phyloP scores from a whole-genome alignment of 1,140 invertebrate species.

The Diploscapter pachys region DNA sequence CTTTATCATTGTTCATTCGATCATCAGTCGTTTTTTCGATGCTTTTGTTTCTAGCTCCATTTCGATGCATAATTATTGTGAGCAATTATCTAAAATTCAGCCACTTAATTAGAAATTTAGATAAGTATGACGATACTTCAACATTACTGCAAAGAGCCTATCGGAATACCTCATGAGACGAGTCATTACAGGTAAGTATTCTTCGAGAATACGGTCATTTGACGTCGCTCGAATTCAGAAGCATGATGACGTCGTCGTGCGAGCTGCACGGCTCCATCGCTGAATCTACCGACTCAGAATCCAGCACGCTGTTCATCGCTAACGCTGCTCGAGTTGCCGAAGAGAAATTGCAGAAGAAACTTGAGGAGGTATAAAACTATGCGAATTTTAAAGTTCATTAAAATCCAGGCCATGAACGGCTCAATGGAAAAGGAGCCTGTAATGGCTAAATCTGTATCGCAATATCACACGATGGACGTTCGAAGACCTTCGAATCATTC shows the following conservation, averaged over 20 bases:
- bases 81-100: slow-evolving; percentile 16
- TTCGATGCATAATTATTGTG: slow-evolving; percentile 3
- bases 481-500: not conserved
- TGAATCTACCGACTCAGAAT: too few species aligned
- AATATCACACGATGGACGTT: slow-evolving; percentile 22
- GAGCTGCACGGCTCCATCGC: too few species aligned
- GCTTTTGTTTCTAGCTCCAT: not conserved
- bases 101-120: slow-evolving; percentile 11
- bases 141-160: slow-evolving; percentile 24
- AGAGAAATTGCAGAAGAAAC: slow-evolving; percentile 15
- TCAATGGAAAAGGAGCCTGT: slow-evolving; percentile 21
- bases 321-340: slow-evolving; percentile 1
- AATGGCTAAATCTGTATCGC: slow-evolving; percentile 12
- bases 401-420: slow-evolving; percentile 1
- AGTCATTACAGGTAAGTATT: slow-evolving; percentile 21
- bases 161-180: slow-evolving; percentile 27
- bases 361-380: slow-evolving; percentile 11
- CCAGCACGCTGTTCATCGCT: too few species aligned
- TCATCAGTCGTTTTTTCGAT: not conserved
- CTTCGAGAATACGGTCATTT: not conserved
- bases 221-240: too few species aligned
- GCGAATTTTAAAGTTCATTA: not conserved
- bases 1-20: slow-evolving; percentile 3
- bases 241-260: too few species aligned
- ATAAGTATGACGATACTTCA: slow-evolving; percentile 22